These are phyloP conservation scores for Chelmon rostratus DNA, from an alignment of 2,797 vertebrate genomes.

Conservation along the genomic window DNA sequence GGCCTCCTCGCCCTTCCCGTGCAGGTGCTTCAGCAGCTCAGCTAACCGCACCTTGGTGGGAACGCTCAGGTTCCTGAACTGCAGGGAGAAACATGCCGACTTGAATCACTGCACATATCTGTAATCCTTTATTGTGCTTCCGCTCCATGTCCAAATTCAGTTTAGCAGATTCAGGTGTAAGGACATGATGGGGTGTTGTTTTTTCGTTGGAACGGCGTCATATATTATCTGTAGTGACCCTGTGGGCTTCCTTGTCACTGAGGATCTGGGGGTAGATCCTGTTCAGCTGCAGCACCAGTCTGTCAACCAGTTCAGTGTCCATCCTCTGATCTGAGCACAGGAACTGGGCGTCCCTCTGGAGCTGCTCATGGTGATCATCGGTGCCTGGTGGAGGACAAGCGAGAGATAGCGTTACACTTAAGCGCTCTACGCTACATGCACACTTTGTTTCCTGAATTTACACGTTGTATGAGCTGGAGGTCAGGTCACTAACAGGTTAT, in stretches of 20 bases:
- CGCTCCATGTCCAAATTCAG: neutral
- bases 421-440: neutral
- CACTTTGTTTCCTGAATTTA: neutral
- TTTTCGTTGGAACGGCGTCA: neutral
- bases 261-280: constrained; percentile 93
- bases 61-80: constrained; percentile 91
- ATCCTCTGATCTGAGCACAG: constrained; percentile 86
- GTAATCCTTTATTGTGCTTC: neutral
- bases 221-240: constrained; percentile 78
- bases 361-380: constrained; percentile 83
- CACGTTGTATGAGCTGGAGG: neutral
- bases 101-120: constrained; percentile 13
- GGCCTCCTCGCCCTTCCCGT: constrained; percentile 87
- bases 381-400: constrained; percentile 46
- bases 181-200: neutral
- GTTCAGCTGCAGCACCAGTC: constrained; percentile 92
- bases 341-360: constrained; percentile 88
- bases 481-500: constrained; percentile 7
- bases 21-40: constrained; percentile 87
- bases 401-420: neutral
- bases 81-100: constrained; percentile 51
- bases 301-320: constrained; percentile 90
- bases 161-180: neutral
- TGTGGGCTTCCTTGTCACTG: constrained; percentile 90
- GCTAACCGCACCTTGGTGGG: constrained; percentile 84